phyloP scores from a whole-genome alignment of 2,113 vertebrate species.

The Larimichthys crocea region DNA sequence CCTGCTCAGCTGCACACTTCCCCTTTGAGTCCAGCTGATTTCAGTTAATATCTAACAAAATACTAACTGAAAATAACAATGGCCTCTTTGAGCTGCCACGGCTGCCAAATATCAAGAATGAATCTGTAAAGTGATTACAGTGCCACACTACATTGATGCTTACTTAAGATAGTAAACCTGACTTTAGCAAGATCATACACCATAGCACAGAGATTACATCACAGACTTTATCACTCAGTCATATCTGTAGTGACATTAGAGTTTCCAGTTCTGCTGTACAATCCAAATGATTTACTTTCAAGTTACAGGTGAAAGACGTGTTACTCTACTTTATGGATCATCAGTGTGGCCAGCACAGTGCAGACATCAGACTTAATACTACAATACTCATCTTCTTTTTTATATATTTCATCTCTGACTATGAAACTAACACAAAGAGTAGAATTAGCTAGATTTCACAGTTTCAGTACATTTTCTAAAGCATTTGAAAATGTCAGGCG shows the following conservation, averaged over 20 bases:
- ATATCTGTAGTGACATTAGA: too few species aligned
- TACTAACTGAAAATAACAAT: background rate
- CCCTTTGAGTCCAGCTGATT: background rate
- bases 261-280: too few species aligned
- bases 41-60: background rate
- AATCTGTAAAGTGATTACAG: too few species aligned
- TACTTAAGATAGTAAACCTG: too few species aligned
- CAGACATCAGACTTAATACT: background rate
- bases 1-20: background rate
- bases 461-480: too few species aligned
- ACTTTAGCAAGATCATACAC: too few species aligned
- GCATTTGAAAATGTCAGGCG: too few species aligned
- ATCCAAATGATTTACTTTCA: too few species aligned
- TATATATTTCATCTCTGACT: background rate
- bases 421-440: background rate
- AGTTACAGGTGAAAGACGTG: too few species aligned
- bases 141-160: too few species aligned
- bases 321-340: background rate
- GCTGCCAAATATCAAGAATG: background rate
- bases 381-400: background rate
- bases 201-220: too few species aligned
- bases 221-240: too few species aligned
- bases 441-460: background rate
- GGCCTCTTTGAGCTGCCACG: slow-evolving; percentile 6
- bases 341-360: background rate